Evolutionary conservation across 2,797 vertebrate species (phyloP).

Genomic region (Rhinoraja longicauda): DNA sequence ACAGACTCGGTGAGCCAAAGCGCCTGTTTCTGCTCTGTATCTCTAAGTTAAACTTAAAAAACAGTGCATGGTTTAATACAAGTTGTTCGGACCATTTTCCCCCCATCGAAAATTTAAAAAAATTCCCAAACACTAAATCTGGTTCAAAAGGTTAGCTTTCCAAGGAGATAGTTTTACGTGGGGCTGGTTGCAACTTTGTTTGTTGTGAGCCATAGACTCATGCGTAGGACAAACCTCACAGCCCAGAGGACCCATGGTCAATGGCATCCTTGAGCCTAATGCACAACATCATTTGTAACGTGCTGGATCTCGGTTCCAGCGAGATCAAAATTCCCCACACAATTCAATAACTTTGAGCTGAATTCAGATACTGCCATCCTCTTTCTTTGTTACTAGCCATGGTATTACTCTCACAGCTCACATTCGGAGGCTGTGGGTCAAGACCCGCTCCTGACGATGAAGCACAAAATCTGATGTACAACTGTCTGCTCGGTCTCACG

Average conservation of each 20-base stretch:
- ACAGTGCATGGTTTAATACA: neutral
- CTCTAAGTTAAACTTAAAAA: neutral
- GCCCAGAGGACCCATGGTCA: neutral
- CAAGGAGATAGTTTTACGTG: neutral
- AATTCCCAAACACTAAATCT: neutral
- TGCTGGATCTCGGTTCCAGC: neutral
- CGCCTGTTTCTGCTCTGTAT: too few species aligned
- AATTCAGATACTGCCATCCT: too few species aligned
- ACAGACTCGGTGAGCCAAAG: too few species aligned
- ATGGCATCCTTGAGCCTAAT: neutral
- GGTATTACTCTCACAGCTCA: neutral
- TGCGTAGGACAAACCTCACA: neutral
- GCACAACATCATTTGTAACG: neutral
- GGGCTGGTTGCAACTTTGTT: neutral
- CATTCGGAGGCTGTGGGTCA: neutral
- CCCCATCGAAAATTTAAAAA: neutral
- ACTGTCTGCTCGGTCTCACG: too few species aligned
- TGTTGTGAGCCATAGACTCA: neutral
- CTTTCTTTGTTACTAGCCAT: too few species aligned
- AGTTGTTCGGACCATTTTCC: neutral
- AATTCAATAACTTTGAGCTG: neutral
- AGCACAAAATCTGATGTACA: neutral
- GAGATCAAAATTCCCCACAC: neutral
- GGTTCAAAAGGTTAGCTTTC: neutral
- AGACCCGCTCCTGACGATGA: neutral